These are phyloP conservation scores for Drosophila pallidifrons DNA, from an alignment of 1,140 invertebrate genomes.

Conservation along the genomic window DNA sequence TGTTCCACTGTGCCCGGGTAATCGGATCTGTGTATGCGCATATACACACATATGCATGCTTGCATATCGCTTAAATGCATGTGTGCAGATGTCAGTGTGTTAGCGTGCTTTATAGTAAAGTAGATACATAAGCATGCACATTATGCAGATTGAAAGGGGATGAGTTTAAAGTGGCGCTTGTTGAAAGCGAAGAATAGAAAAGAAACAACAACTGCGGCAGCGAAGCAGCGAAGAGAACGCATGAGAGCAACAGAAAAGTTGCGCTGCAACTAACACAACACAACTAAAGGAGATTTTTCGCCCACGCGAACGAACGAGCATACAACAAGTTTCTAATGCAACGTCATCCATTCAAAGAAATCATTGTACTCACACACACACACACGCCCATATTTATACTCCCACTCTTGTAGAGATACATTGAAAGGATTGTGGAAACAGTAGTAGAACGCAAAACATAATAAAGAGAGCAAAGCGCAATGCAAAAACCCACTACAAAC, in stretches of 20 bases:
- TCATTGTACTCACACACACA: constrained; percentile 42
- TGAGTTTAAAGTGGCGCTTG: constrained; percentile 81
- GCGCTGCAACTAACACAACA: neutral
- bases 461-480: constrained; percentile 12
- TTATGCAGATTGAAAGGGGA: constrained; percentile 72
- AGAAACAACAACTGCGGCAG: constrained; percentile 5
- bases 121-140: constrained; percentile 81
- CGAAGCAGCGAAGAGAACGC: constrained; percentile 21
- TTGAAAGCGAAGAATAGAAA: constrained; percentile 58
- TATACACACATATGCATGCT: neutral
- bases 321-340: constrained; percentile 77
- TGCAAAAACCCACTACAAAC: constrained; percentile 27
- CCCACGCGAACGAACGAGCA: constrained; percentile 17
- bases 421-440: constrained; percentile 9
- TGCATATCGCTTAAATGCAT: constrained; percentile 1
- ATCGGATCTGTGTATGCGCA: constrained; percentile 57
- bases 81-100: constrained; percentile 24
- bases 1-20: constrained; percentile 60
- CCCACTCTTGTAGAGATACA: constrained; percentile 1
- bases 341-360: constrained; percentile 76
- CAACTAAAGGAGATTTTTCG: constrained; percentile 23
- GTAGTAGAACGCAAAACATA: constrained; percentile 27
- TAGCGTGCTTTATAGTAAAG: constrained; percentile 73
- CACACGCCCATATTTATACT: neutral
- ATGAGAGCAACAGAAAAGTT: constrained; percentile 26